Evolutionary conservation across 2,113 vertebrate genomes (phyloP).

Genomic region (Brachypodius melanocephalos): DNA sequence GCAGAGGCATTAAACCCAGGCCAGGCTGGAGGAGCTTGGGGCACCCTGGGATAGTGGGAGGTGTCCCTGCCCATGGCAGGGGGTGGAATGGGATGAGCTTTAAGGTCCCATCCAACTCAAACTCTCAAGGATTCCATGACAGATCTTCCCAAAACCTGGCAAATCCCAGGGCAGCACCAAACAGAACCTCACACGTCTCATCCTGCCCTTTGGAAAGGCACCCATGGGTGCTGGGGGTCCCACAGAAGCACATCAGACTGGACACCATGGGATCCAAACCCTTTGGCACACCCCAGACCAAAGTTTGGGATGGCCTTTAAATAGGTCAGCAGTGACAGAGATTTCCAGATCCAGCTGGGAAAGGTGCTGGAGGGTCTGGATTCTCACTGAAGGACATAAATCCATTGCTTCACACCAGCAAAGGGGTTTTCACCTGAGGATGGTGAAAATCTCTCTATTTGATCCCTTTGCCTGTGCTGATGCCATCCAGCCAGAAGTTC

Average conservation of each 20-base stretch:
- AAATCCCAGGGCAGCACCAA: not conserved
- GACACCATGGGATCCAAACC: not conserved
- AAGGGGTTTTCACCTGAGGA: not conserved
- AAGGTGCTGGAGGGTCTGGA: not conserved
- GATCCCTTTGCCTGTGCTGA: not conserved
- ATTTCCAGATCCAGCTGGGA: not conserved
- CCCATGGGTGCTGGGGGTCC: not conserved
- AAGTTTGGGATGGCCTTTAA: not conserved
- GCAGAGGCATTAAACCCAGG: not conserved
- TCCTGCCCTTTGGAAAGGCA: not conserved
- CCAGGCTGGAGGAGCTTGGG: not conserved
- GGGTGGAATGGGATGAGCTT: not conserved
- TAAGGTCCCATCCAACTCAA: not conserved
- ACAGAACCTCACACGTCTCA: not conserved
- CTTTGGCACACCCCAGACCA: not conserved
- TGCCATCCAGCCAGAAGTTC: not conserved
- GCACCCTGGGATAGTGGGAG: accelerated
- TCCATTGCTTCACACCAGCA: not conserved
- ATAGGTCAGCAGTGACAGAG: not conserved
- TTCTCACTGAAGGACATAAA: not conserved
- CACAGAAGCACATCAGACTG: not conserved
- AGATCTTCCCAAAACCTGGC: not conserved
- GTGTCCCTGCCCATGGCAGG: not conserved
- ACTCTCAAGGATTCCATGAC: not conserved
- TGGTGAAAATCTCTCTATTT: not conserved